Percentiles rank a stretch among this genome's conserved stretches.
Conservation (phyloP, 2,797 vertebrate species). For the Thunnus albacares region DNA sequence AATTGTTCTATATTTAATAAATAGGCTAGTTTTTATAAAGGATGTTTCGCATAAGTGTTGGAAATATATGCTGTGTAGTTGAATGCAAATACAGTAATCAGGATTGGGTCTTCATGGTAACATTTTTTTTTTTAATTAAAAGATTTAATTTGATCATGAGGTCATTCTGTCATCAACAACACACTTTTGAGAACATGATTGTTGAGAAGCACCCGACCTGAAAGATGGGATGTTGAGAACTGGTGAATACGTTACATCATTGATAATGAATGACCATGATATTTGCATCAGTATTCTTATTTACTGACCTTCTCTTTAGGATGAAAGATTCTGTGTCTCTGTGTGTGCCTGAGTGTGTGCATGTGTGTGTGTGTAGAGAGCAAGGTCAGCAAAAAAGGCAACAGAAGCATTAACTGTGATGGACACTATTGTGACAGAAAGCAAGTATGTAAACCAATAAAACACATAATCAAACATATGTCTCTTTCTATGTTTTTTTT, state of each 20-base stretch:
- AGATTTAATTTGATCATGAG: constrained; percentile 11
- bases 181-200: constrained; percentile 21
- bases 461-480: constrained; percentile 42
- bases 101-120: constrained; percentile 34
- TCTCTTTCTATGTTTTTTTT: constrained; percentile 16
- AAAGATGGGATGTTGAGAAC: constrained; percentile 12
- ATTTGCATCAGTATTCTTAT: constrained; percentile 55
- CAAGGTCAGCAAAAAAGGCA: constrained; percentile 58
- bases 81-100: constrained; percentile 60
- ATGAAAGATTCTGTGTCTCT: constrained; percentile 16
- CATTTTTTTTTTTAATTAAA: constrained; percentile 22
- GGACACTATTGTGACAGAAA: constrained; percentile 57
- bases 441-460: constrained; percentile 75
- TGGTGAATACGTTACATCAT: constrained; percentile 27
- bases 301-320: constrained; percentile 48
- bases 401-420: constrained; percentile 27
- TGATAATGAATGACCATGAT: constrained; percentile 20
- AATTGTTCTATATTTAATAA: constrained; percentile 84
- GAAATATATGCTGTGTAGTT: constrained; percentile 53
- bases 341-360: constrained; percentile 25
- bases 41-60: constrained; percentile 60
- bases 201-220: background rate
- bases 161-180: constrained; percentile 15
- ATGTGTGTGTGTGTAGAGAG: constrained; percentile 7
- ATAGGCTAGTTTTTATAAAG: constrained; percentile 81